Evolutionary conservation across 2,888 invertebrate species (phyloP), one percentile per base, ranked within the genome.

Genomic region (Andrena hattorfiana): DNA sequence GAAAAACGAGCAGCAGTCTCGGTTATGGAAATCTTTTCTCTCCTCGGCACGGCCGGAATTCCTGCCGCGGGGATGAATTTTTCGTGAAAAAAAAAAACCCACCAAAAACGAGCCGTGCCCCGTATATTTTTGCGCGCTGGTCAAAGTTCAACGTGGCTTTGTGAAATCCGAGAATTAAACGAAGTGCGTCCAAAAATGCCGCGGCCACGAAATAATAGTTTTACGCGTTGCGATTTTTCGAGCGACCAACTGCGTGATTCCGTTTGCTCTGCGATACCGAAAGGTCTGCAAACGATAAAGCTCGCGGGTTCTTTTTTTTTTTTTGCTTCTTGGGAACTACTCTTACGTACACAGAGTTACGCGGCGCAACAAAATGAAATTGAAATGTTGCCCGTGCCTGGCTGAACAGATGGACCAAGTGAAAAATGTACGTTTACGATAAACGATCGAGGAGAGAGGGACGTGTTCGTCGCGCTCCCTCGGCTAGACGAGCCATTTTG

Each of bases 131-230:
- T 62, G 16, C 67, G 62, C 32, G 63, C 13, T 0, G 56, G 62
- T 78, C 66, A 66, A 42, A 78, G 70, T 81, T 80, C 63, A 8
- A 13, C 56, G 51, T 32, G 30, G 59, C 81, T 81, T 81, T 81
- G 81, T 48, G 69, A 60, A 73, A 81, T 73, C 49, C 64, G 64
- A 74, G 73, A 81, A 81, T 80, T 80, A 73, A 56, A 74, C 81
- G 69, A 80, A 73, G 64, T 81, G 59, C 64, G 51, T 20, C n/a
- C 59, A 6, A 64, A 81, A 81, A 63, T 35, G 54, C 13, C 62
- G 30, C 7, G 3, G 6, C 6, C 13, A 3, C 23, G 5, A 10
- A 16, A 28, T 28, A 67, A 67, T 72, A 30, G 71, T 80, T 71
- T 28, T 8, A 35, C 13, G 77, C 48, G 56, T 64, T 49, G 69